phyloP scores from a whole-genome alignment of 2,888 invertebrate species.

The Zaprionus bogoriensis region DNA sequence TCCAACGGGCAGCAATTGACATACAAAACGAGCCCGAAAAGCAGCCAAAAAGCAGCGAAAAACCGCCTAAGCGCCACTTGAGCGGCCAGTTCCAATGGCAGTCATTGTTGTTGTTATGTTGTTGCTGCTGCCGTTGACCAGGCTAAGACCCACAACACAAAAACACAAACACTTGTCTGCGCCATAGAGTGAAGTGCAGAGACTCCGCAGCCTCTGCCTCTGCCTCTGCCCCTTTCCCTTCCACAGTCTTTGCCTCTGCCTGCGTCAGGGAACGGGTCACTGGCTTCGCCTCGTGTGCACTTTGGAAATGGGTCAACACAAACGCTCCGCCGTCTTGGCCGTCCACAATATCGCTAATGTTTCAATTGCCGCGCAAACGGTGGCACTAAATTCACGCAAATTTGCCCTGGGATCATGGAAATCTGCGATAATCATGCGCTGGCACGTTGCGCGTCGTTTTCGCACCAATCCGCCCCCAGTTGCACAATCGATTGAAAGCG shows the following conservation, averaged over 20 bases:
- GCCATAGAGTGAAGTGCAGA: slow-evolving; percentile 56
- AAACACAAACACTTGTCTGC: slow-evolving; percentile 70
- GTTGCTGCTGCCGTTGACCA: slow-evolving; percentile 23
- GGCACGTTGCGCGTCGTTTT: slow-evolving; percentile 64
- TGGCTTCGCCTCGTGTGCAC: slow-evolving; percentile 68
- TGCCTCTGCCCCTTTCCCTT: too few species aligned
- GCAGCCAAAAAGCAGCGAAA: slow-evolving; percentile 49
- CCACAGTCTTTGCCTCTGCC: neutral
- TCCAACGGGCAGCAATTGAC: slow-evolving; percentile 68
- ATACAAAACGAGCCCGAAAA: slow-evolving; percentile 60
- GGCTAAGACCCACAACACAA: slow-evolving; percentile 47
- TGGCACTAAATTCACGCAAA: too few species aligned
- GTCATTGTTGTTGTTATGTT: slow-evolving; percentile 40
- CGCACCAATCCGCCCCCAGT: slow-evolving; percentile 21
- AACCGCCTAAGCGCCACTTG: slow-evolving; percentile 74
- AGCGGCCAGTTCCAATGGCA: slow-evolving; percentile 54
- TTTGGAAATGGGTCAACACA: slow-evolving; percentile 69
- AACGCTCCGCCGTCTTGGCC: slow-evolving; percentile 41
- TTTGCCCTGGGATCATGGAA: slow-evolving; percentile 42
- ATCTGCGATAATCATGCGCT: slow-evolving; percentile 61
- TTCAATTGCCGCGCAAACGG: slow-evolving; percentile 43
- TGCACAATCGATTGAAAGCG: slow-evolving; percentile 66
- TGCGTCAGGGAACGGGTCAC: slow-evolving; percentile 24
- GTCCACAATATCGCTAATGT: slow-evolving; percentile 47
- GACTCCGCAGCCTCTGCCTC: slow-evolving; percentile 29